Base-by-base conservation (phyloP, 2,113 vertebrate genomes). In the Actenoides lindsayi region DNA sequence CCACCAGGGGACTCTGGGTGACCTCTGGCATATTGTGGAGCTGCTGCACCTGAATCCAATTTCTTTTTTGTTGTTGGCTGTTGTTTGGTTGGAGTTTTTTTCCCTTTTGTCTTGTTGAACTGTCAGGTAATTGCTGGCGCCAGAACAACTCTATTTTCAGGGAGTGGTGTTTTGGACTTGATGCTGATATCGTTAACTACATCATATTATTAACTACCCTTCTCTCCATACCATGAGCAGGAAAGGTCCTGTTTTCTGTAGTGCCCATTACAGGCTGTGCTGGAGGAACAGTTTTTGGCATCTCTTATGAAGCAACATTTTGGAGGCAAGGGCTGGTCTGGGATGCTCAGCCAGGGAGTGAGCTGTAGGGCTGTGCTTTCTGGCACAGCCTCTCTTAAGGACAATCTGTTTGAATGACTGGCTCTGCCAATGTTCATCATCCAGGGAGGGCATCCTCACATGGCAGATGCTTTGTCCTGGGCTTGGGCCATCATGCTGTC, bases 1-100 rank as follows among this genome's bases (percentile, higher is more conserved):
- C 69, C 97, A 89, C 81, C 92, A 41, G 87, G 94, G 95, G 74
- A 87, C 67, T 79, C 83, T 31, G 65, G n/a, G 81, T 96, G 94
- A 97, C 96, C 96, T 89, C 91, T 97, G 91, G 95, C 92, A 91
- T 96, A 94, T 70, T 87, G 91, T 69, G 50, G 37, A 89, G 86
- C 77, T 84, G 69, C 87, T 31, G 92, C 78, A 93, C 86, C 88
- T 94, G 93, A 94, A 93, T 96, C 88, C 74, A 95, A 85, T 96
- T 95, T 95, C 51, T 77, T 67, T 33, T 87, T 46, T 28, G 0
- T 24, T n/a, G n/a, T 31, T 68, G 13, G 9, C n/a, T 33, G 11
- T 21, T 75, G 13, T 31, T 0, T n/a, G 31, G 33, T 35, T 70
- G 46, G 16, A 11, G 7, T 23, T 30, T 37, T 10, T 33, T 50